Conservation (phyloP, 2,113 vertebrate genomes). For the Poecile atricapillus region DNA sequence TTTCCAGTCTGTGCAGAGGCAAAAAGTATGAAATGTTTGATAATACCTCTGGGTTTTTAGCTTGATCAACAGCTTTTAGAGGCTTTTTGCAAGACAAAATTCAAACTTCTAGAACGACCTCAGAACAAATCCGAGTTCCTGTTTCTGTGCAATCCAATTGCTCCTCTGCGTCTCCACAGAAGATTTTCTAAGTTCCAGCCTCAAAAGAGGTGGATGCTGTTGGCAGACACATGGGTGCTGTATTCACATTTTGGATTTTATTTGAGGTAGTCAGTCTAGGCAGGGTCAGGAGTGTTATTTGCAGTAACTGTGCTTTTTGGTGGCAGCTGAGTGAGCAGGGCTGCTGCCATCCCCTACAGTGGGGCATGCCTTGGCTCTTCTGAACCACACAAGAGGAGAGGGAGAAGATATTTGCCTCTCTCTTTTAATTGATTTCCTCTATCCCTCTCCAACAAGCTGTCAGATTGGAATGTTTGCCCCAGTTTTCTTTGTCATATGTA, state of each 20-base stretch:
- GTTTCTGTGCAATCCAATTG: neutral
- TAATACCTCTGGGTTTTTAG: neutral
- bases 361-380: neutral
- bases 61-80: neutral
- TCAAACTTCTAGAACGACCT: neutral
- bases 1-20: neutral
- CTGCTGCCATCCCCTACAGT: neutral
- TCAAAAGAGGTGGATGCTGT: neutral
- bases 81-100: neutral
- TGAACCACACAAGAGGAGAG: neutral
- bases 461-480: constrained; percentile 45
- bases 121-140: neutral
- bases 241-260: neutral
- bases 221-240: constrained; percentile 1
- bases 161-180: neutral
- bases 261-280: neutral
- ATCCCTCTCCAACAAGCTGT: constrained; percentile 31
- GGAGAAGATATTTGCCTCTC: neutral
- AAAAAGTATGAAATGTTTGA: neutral
- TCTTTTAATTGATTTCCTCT: constrained; percentile 42
- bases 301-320: neutral
- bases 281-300: neutral
- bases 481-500: constrained; percentile 38
- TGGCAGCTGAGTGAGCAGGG: neutral
- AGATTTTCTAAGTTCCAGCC: neutral